These are phyloP conservation scores for Dissostichus mawsoni DNA, from an alignment of 2,113 vertebrate species.

Conservation along the genomic window DNA sequence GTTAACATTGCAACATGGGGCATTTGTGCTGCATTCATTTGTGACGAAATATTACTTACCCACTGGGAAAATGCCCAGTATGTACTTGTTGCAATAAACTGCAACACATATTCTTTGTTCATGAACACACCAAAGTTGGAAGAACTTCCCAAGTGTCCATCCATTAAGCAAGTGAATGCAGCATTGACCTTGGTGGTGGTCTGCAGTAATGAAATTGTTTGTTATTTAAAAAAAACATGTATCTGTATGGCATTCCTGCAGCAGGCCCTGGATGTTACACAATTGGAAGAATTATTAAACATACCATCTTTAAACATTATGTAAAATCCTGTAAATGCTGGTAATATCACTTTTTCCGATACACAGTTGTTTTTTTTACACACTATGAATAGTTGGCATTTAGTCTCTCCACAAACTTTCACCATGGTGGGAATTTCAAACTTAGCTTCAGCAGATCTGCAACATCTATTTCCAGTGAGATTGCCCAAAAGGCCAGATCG, in stretches of 20 bases:
- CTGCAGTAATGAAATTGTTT: not conserved
- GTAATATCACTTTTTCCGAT: not conserved
- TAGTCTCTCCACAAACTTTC: not conserved
- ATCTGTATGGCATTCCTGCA: too few species aligned
- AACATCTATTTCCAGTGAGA: constrained; percentile 39
- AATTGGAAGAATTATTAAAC: not conserved
- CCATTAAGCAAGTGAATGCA: too few species aligned
- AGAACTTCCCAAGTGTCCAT: too few species aligned
- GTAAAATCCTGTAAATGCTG: not conserved
- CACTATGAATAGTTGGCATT: not conserved
- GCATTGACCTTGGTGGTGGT: too few species aligned
- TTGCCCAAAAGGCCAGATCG: constrained; percentile 28
- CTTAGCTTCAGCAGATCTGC: constrained; percentile 3
- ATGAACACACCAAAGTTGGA: too few species aligned
- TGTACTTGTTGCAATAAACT: too few species aligned
- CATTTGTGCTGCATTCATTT: too few species aligned
- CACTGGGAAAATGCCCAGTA: too few species aligned
- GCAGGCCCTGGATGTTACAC: not conserved
- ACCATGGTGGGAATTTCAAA: constrained; percentile 18
- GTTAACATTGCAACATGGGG: too few species aligned
- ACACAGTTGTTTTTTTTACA: not conserved
- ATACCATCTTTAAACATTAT: not conserved
- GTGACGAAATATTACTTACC: too few species aligned
- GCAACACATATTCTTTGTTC: too few species aligned
- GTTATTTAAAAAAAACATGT: not conserved